Evolutionary conservation across 1,140 invertebrate genomes (phyloP).

Genomic region (Drosophila busckii): DNA sequence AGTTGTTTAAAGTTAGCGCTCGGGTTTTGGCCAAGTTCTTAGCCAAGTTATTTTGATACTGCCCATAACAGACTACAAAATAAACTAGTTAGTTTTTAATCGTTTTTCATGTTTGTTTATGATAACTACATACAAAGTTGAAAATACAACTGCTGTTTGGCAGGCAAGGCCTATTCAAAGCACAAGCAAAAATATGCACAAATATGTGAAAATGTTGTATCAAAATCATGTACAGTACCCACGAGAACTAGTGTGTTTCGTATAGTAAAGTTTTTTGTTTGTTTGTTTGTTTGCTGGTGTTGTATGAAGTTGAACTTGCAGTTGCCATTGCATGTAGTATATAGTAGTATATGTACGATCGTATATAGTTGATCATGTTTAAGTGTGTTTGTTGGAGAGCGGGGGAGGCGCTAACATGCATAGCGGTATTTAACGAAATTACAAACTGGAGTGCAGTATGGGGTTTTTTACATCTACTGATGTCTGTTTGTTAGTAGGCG

Average conservation of each 20-base stretch:
- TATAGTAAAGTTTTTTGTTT: constrained; percentile 15
- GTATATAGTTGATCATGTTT: constrained; percentile 1
- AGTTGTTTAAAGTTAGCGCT: constrained; percentile 67
- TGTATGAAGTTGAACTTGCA: constrained; percentile 30
- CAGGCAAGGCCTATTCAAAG: constrained; percentile 5
- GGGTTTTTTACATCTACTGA: constrained; percentile 25
- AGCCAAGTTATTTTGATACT: constrained; percentile 21
- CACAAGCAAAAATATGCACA: constrained; percentile 10
- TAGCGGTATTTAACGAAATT: constrained; percentile 56
- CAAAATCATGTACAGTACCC: constrained; percentile 47
- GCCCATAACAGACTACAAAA: constrained; percentile 44
- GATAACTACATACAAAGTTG: constrained; percentile 58
- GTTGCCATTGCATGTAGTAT: constrained; percentile 20
- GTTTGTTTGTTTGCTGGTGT: constrained; percentile 37
- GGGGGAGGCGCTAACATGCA: constrained; percentile 40
- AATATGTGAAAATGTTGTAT: constrained; percentile 59
- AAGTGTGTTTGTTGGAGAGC: constrained; percentile 8
- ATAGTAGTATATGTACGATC: constrained; percentile 1
- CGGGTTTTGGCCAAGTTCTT: constrained; percentile 43
- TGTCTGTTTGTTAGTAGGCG: constrained; percentile 14
- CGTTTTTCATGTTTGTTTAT: too few relatives aligned
- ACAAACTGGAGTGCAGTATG: constrained; percentile 52
- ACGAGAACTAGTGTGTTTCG: constrained; percentile 9
- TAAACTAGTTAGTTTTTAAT: constrained; percentile 37
- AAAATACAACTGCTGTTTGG: constrained; percentile 44